A percentile compares a stretch with the other conserved stretches of the same genome.
Conservation (phyloP, 92 coral and sea anemone species). For the Parazoanthus swiftii region DNA sequence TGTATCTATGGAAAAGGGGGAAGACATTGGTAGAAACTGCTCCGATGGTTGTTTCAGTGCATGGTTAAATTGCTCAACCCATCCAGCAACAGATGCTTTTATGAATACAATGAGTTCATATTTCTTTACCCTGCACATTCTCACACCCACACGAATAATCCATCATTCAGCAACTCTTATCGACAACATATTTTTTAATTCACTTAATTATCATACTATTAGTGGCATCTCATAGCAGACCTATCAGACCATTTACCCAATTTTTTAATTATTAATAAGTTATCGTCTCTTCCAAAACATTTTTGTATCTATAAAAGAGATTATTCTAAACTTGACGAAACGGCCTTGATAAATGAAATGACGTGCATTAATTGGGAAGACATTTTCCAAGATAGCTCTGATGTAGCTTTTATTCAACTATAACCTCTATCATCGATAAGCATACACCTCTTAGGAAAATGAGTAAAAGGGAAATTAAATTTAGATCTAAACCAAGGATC, state of each 20-base stretch:
- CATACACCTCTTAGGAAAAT: slow-evolving; percentile 54
- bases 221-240: neutral
- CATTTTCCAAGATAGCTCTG: slow-evolving; percentile 29
- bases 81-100: slow-evolving; percentile 6
- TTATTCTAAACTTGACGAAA: slow-evolving; percentile 7
- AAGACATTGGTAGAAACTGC: too few relatives aligned
- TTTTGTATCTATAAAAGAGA: slow-evolving; percentile 18
- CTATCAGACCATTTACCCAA: neutral
- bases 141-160: too few relatives aligned
- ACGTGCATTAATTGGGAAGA: neutral
- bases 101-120: neutral
- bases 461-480: slow-evolving; percentile 45
- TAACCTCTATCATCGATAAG: slow-evolving; percentile 32
- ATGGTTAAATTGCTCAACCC: neutral
- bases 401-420: slow-evolving; percentile 42
- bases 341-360: slow-evolving; percentile 18
- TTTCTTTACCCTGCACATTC: too few relatives aligned
- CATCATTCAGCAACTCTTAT: neutral
- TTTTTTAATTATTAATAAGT: neutral
- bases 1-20: too few relatives aligned
- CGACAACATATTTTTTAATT: neutral
- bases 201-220: neutral
- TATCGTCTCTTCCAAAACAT: neutral
- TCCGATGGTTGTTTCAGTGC: too few relatives aligned
- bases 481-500: slow-evolving; percentile 55